These are phyloP conservation scores for Pheosia tremula DNA, from an alignment of 2,888 invertebrate genomes.

Conservation along the genomic window DNA sequence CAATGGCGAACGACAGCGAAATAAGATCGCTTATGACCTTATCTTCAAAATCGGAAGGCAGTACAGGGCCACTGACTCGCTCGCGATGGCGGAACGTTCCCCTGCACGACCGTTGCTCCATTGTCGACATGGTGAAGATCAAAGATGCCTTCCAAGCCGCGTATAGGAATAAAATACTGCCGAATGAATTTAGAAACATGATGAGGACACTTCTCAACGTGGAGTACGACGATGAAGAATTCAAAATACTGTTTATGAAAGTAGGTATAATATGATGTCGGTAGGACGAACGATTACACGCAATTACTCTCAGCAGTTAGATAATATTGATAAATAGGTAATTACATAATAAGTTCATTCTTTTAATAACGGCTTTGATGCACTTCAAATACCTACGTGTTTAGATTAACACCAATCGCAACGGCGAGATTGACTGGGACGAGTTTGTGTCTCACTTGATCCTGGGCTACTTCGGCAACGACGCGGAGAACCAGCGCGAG, in stretches of 20 bases:
- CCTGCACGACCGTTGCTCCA: conserved; percentile 72
- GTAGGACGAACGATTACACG: neutral
- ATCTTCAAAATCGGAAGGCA: conserved; percentile 66
- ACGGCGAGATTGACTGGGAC: conserved; percentile 87
- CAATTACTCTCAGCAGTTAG: too few relatives aligned
- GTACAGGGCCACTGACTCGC: conserved; percentile 48
- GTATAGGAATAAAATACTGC: conserved; percentile 66
- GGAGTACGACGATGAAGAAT: conserved; percentile 84
- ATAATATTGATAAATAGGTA: too few relatives aligned
- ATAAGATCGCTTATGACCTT: conserved; percentile 60
- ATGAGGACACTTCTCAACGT: conserved; percentile 72
- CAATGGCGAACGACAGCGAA: conserved; percentile 66
- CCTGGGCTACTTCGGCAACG: conserved; percentile 88
- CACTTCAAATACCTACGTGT: neutral
- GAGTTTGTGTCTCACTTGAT: conserved; percentile 91
- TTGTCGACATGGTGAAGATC: conserved; percentile 72
- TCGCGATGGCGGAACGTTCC: conserved; percentile 58
- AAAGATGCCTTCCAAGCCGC: conserved; percentile 74
- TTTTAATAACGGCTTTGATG: neutral
- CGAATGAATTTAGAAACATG: conserved; percentile 67
- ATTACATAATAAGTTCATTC: neutral
- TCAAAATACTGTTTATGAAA: conserved; percentile 86
- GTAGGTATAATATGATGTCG: conserved; percentile 54
- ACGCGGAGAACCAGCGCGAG: conserved; percentile 85
- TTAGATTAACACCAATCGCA: conserved; percentile 85